A percentile compares a stretch with the other conserved stretches of the same genome.
phyloP scores from a whole-genome alignment of 2,888 invertebrate genomes.

The Nomada fucata region DNA sequence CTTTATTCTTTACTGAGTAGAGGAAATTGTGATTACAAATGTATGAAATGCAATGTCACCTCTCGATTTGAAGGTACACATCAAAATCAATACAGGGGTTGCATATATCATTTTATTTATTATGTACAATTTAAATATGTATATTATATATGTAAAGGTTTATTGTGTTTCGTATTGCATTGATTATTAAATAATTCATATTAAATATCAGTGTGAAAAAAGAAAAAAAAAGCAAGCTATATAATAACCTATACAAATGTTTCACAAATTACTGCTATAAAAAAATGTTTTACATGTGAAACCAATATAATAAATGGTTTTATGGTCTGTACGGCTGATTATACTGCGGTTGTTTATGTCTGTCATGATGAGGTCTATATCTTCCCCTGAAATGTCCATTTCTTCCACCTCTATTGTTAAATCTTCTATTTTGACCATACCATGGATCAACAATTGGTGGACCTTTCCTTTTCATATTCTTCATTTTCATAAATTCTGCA shows the following conservation, averaged over 20 bases:
- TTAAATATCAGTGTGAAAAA: not conserved
- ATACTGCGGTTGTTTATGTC: slow-evolving; percentile 34
- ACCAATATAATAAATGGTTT: slow-evolving; percentile 35
- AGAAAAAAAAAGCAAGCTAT: not conserved
- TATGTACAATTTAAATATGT: not conserved
- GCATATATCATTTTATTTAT: not conserved
- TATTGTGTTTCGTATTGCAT: not conserved
- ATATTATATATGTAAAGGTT: not conserved
- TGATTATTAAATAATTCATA: not conserved
- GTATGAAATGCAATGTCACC: too few relatives aligned
- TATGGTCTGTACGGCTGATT: slow-evolving; percentile 61
- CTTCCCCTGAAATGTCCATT: slow-evolving; percentile 1
- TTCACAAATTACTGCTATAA: not conserved
- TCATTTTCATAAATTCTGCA: slow-evolving; percentile 86
- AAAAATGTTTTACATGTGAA: not conserved
- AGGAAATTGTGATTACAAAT: not conserved
- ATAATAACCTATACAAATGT: not conserved
- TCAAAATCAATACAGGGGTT: not conserved
- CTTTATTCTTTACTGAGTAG: too few relatives aligned
- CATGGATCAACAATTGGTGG: slow-evolving; percentile 88
- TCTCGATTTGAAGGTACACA: not conserved
- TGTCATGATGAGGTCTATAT: slow-evolving; percentile 21
- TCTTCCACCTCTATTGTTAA: slow-evolving; percentile 63
- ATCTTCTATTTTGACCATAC: slow-evolving; percentile 78
- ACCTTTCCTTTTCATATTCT: slow-evolving; percentile 82